These are phyloP conservation scores for Plebejus argus DNA, from an alignment of 2,888 invertebrate genomes.

Conservation along the genomic window DNA sequence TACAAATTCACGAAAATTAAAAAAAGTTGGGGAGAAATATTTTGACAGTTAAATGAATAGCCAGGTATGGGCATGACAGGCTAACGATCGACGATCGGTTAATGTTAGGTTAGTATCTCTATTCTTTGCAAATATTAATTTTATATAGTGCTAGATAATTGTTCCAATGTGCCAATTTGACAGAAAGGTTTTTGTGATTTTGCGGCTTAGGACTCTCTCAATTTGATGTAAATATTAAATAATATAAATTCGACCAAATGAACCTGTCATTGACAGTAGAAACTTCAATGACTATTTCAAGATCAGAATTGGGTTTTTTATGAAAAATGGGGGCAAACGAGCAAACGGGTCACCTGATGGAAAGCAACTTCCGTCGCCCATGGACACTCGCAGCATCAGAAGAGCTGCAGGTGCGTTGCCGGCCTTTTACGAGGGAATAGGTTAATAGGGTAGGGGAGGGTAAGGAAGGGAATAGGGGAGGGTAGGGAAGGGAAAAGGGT, in stretches of 20 bases:
- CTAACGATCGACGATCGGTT: constrained; percentile 66
- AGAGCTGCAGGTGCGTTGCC: no score
- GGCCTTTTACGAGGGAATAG: no score
- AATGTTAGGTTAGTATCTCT: constrained; percentile 10
- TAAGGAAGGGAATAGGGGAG: no score
- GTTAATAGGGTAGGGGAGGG: no score
- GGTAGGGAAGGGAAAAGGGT: no score
- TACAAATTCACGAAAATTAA: constrained; percentile 70
- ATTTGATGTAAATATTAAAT: neutral
- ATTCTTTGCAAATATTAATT: constrained; percentile 23
- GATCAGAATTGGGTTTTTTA: no score
- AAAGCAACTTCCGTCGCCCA: no score
- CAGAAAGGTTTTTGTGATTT: neutral
- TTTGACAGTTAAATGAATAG: constrained; percentile 78
- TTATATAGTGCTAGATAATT: neutral
- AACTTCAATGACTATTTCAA: no score
- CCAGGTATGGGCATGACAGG: constrained; percentile 61
- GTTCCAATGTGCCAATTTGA: neutral
- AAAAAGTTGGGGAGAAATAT: constrained; percentile 70
- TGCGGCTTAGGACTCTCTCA: neutral
- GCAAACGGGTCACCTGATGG: no score
- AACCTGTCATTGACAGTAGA: no score
- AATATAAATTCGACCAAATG: neutral
- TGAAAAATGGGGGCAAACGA: no score
- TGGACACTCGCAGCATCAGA: no score